A percentile compares a stretch with the other conserved stretches of the same genome.
These are phyloP conservation scores for Hoplostethus atlanticus DNA, from an alignment of 2,797 vertebrate genomes.

Conservation along the genomic window DNA sequence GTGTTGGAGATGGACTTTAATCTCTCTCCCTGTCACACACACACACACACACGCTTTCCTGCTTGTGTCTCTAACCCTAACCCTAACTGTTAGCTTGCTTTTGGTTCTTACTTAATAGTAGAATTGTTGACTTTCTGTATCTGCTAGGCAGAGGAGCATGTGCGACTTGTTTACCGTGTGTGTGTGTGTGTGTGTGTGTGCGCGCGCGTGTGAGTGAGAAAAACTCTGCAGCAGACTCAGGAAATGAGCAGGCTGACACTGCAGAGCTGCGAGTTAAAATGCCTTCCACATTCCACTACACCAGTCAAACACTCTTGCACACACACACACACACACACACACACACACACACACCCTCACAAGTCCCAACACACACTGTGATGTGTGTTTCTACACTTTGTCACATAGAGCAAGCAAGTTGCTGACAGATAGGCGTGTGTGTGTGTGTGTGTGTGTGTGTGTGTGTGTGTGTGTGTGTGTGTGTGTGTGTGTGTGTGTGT, in stretches of 20 bases:
- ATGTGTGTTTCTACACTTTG: conserved; percentile 20
- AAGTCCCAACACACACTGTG: not conserved
- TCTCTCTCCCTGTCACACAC: not conserved
- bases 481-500: not conserved
- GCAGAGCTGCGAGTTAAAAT: conserved; percentile 62
- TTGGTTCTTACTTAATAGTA: not conserved
- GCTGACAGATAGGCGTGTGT: conserved; percentile 28
- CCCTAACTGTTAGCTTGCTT: not conserved
- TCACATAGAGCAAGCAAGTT: conserved; percentile 15
- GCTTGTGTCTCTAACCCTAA: not conserved
- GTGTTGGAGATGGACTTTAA: not conserved
- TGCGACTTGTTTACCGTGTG: conserved; percentile 12
- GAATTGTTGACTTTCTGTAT: not conserved
- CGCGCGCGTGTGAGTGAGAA: conserved; percentile 5
- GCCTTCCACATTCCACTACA: conserved; percentile 56
- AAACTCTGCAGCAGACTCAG: conserved; percentile 56
- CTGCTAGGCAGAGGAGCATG: not conserved
- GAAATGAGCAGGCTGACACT: conserved; percentile 66
- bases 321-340: conserved; percentile 7
- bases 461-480: not conserved
- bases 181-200: not conserved
- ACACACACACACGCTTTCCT: not conserved
- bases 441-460: not conserved
- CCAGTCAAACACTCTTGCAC: conserved; percentile 1
- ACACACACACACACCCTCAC: not conserved